Base-by-base conservation (phyloP, 2,888 invertebrate species). In the Anodontia alba region DNA sequence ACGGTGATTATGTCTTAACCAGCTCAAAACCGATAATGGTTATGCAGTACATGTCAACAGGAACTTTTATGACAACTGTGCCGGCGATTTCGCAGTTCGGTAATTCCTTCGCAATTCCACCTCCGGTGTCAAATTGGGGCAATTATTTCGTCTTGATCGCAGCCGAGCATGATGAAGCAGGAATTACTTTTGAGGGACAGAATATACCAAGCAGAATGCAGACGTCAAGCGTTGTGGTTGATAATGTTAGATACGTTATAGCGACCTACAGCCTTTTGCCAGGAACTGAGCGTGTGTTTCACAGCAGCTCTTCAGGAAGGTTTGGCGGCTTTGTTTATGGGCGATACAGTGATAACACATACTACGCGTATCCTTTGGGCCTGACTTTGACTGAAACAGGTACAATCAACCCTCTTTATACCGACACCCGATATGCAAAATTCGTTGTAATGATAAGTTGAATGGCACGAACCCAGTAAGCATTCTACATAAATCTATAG, bases 291-390 rank as follows among this genome's bases (percentile, higher is more conserved):
- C 62, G 62, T 12, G 33, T 62, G 23, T 62, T 62, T 33, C 62
- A 62, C 20, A 62, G 8, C 20, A n/a, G n/a, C 7, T 57, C 57
- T 26, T 5, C 33, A 29, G 62, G 62, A 3, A 62, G 29, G 33
- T 62, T 62, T 33, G 62, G 62, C 2, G 62, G 62, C 10, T 62
- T 62, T 62, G n/a, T 20, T 2, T 62, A 62, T 62, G 62, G 62
- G 2, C 5, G 29, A 33, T 17, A 62, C 17, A 33, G 33, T 17
- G 3, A 3, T 5, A 20, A 2, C 17, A 10, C 33, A 17, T 62
- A 33, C 62, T 62, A 62, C 33, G 62, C 62, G 1, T 33, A 20
- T 33, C 33, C 62, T 7, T 20, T 62, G 7, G 62, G 62, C 3
- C 33, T 62, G 8, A 62, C 33, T 31, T 62, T 62, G 33, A 33